Evolutionary conservation across 2,113 vertebrate species (phyloP), one percentile per base, ranked within the genome.

Genomic region (Siniperca chuatsi): DNA sequence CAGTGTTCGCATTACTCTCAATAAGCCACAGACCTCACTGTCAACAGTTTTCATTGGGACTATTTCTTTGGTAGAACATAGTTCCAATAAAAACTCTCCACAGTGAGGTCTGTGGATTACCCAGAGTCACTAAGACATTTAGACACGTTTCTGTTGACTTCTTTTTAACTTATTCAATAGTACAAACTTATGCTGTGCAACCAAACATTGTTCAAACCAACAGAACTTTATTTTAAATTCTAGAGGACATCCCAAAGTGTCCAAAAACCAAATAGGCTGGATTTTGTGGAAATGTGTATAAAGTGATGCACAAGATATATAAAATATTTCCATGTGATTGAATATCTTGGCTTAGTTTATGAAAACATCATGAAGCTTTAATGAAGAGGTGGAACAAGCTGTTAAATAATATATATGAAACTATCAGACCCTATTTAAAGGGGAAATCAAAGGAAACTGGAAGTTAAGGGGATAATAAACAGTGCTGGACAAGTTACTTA

Each of bases 61-160:
- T 83, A 69, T 87, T 89, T 82, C 73, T 83, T 75, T 54, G 21
- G 78, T 65, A 58, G 18, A 82, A 66, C 6, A 0, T 8, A 62
- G 68, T n/a, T 89, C 90, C 87, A 90, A 90, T 78, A 67, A 87
- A 90, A 91, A 90, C 82, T 4, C 52, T 55, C 37, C 68, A 82
- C 65, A 48, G 67, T 57, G 50, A 61, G 42, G 67, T 77, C 77
- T 79, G 70, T 50, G 69, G 66, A 68, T 74, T 52, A 78, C 42
- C 44, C 69, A 57, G 40, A 70, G 46, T 18, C 78, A 78, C 58
- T 60, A 29, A 67, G 35, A 72, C 48, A 74, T 79, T 72, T 35
- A 50, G 61, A 82, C 54, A 61, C 11, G 18, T 57, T 23, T 35
- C 29, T 50, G 62, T 46, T 66, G 42, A 71, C 33, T 87, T 75